A percentile compares a stretch with the other conserved stretches of the same genome.
Evolutionary conservation across 2,113 vertebrate species (phyloP).

Genomic region (Sceloporus tristichus): DNA sequence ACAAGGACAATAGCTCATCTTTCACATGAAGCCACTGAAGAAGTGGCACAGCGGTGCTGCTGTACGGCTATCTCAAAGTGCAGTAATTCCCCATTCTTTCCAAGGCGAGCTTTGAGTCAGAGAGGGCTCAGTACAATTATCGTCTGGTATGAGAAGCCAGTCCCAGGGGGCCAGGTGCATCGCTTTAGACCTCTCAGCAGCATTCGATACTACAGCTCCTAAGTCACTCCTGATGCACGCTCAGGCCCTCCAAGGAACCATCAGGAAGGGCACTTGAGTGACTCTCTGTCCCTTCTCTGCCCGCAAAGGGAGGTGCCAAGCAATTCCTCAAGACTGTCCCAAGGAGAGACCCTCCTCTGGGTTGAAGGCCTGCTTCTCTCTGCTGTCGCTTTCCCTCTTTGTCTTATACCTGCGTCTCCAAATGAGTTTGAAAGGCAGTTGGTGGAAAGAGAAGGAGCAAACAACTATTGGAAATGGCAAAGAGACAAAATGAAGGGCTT

Average conservation of each 20-base stretch:
- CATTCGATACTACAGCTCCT: background rate
- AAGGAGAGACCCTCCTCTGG: background rate
- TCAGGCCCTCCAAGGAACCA: background rate
- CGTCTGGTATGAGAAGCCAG: background rate
- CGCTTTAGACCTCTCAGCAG: conserved; percentile 13
- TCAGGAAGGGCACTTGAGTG: background rate
- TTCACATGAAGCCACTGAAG: background rate
- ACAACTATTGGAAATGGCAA: background rate
- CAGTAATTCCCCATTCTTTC: background rate
- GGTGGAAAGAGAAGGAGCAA: background rate
- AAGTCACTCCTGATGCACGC: conserved; percentile 1
- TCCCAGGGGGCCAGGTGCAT: background rate
- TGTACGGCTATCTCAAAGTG: background rate
- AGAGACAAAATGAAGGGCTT: background rate
- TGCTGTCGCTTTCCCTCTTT: background rate
- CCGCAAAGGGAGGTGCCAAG: background rate
- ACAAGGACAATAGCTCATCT: too few relatives aligned
- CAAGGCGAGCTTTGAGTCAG: background rate
- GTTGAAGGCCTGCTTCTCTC: background rate
- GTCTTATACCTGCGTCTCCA: background rate
- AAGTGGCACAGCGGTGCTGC: background rate
- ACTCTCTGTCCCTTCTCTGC: background rate
- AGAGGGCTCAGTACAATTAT: background rate
- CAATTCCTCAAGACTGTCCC: background rate
- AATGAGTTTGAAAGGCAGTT: background rate